Evolutionary conservation across 2,113 vertebrate species (phyloP), one percentile per base, ranked within the genome.

Genomic region (Aptenodytes patagonicus): DNA sequence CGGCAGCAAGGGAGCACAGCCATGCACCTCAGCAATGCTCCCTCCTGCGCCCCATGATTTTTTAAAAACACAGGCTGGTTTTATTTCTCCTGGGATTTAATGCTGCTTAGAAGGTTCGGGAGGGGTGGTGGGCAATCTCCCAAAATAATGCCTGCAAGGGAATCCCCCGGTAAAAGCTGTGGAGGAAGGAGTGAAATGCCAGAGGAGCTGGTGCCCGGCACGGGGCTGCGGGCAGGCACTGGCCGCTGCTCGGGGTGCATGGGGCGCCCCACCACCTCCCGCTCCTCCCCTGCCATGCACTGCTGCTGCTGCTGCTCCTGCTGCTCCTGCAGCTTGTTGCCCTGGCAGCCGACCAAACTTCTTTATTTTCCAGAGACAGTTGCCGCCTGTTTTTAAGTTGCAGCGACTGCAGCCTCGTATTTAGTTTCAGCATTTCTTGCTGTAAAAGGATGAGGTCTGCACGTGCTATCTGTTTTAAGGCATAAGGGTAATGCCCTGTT

Each of bases 301-400:
- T 42, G 42, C 42, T 2, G 0, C 42, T 55, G n/a, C 34, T 14
- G 4, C 28, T 40, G n/a, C 54, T 70, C 25, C 65, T 52, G 52
- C 83, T 89, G 49, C 83, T 95, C 86, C 91, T 46, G 61, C 87
- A 71, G 89, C 69, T 93, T 78, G 46, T 90, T 94, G 86, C 36
- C 54, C 91, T 76, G 58, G 24, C 70, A 92, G 65, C 66, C 32
- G 14, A 73, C 34, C 38, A 58, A 55, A 86, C 57, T 31, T 61
- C 29, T 38, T 38, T 19, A 21, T 86, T 94, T 92, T 73, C 44
- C 31, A 54, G n/a, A 51, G 55, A 19, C 28, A 28, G 49, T 80
- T 65, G 11, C 62, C 54, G 29, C 34, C 29, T 38, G 16, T 34
- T 73, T 86, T 75, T 42, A 71, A 77, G 77, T 87, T 87, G 62